Evolutionary conservation across 2,113 vertebrate genomes (phyloP), one percentile per base, ranked within the genome.

Genomic region (Oreotrochilus melanogaster): DNA sequence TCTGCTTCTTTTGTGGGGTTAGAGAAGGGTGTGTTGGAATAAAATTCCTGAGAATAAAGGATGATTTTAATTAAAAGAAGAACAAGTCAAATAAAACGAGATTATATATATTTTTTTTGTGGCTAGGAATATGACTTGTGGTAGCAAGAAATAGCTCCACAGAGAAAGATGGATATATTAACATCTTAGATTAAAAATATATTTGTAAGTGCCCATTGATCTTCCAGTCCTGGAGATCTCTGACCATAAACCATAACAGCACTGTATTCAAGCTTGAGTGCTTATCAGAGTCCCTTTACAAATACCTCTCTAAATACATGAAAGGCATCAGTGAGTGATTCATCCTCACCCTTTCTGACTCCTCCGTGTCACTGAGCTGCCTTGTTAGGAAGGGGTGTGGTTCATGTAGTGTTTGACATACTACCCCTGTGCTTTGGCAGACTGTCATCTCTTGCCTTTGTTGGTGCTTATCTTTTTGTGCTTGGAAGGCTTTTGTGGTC

Each of bases 361-460:
- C 0, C 15, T 33, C 0, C 23, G 25, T 87, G 88, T 72, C 2
- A 1, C 70, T 15, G 66, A 67, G 73, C 73, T 91, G 76, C 76
- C 30, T 33, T 14, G 23, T 66, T 64, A 33, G 75, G 76, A 69
- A 60, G 62, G 33, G 48, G 27, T n/a, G 69, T 33, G 12, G 61
- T 70, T 83, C 13, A 37, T 21, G 25, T 31, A 7, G 76, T 10
- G 25, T 51, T 78, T 75, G 24, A 81, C 43, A 28, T 25, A 10
- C n/a, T 11, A 0, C n/a, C 82, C 1, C 0, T 62, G 27, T 56
- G 27, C 65, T n/a, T 74, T 1, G 1, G 30, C 66, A 61, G 73
- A 31, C 43, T 78, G 17, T 51, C 43, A 25, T 91, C 60, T 70
- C 67, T 45, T 65, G 50, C 58, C 27, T 93, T 79, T 88, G 61